These are phyloP conservation scores for Kryptolebias marmoratus DNA, from an alignment of 2,113 vertebrate species.

Conservation along the genomic window DNA sequence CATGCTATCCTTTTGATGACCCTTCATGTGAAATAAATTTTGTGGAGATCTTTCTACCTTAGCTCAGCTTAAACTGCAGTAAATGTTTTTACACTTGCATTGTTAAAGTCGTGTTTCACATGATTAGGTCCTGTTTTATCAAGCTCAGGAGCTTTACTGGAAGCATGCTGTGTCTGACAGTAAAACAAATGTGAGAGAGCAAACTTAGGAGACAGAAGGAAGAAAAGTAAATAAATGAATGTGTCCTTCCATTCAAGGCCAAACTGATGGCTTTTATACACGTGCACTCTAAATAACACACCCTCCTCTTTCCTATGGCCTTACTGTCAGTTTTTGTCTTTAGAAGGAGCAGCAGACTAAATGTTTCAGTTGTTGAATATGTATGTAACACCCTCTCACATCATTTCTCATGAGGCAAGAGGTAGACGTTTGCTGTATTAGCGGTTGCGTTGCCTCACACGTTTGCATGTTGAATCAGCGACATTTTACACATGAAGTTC, in stretches of 20 bases:
- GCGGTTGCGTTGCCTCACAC: conserved; percentile 7
- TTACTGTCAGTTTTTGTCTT: conserved; percentile 54
- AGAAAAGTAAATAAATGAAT: conserved; percentile 75
- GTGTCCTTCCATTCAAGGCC: conserved; percentile 54
- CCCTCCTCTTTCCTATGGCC: conserved; percentile 51
- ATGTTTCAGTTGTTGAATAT: conserved; percentile 49
- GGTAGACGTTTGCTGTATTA: not conserved
- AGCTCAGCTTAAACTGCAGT: conserved; percentile 24
- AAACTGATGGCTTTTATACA: conserved; percentile 55
- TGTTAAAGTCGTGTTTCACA: conserved; percentile 56
- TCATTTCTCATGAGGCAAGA: conserved; percentile 18
- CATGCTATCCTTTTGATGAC: not conserved
- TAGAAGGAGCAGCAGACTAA: conserved; percentile 59
- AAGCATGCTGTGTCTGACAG: conserved; percentile 67
- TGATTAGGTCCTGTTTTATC: conserved; percentile 59
- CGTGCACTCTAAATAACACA: conserved; percentile 67
- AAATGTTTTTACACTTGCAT: conserved; percentile 40
- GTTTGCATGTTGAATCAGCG: conserved; percentile 8
- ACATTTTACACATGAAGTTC: conserved; percentile 14
- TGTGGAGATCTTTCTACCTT: conserved; percentile 27
- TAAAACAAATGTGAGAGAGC: conserved; percentile 24
- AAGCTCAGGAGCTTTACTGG: conserved; percentile 63
- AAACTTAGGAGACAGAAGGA: conserved; percentile 56
- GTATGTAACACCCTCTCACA: conserved; percentile 30
- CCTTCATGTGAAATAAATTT: not conserved